These are phyloP conservation scores for Barypeithes pellucidus DNA, from an alignment of 2,888 invertebrate genomes.

Conservation along the genomic window DNA sequence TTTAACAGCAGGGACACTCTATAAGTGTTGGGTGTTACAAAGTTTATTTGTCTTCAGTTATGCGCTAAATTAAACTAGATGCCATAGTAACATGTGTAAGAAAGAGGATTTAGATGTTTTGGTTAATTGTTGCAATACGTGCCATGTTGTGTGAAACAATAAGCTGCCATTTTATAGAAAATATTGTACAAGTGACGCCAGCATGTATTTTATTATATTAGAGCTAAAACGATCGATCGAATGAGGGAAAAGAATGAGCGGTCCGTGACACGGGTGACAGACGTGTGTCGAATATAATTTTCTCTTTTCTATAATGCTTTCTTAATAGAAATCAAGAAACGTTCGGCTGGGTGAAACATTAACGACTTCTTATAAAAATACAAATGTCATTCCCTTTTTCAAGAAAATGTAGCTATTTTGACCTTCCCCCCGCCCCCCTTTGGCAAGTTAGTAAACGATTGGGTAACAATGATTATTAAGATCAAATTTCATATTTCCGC, in stretches of 20 bases:
- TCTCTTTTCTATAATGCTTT: neutral
- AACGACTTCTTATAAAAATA: neutral
- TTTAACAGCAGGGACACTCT: too few species aligned
- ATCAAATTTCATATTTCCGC: too few species aligned
- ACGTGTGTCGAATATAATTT: conserved; percentile 52
- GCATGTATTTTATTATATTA: conserved; percentile 55
- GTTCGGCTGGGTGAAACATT: neutral
- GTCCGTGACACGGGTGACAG: conserved; percentile 50
- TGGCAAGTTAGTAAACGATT: too few species aligned
- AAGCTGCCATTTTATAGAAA: conserved; percentile 62
- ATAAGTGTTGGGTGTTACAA: too few species aligned
- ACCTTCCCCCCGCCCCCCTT: too few species aligned
- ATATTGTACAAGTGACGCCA: conserved; percentile 58
- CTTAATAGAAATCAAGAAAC: neutral
- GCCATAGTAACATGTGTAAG: too few species aligned
- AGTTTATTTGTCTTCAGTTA: too few species aligned
- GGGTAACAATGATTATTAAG: too few species aligned
- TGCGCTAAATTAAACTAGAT: too few species aligned
- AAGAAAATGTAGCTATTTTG: too few species aligned
- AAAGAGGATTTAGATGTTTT: too few species aligned
- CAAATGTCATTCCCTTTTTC: neutral
- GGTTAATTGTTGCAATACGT: too few species aligned
- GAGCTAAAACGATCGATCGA: conserved; percentile 49
- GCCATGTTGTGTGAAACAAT: conserved; percentile 63
- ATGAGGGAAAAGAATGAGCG: conserved; percentile 49